Evolutionary conservation across 2,888 invertebrate genomes (phyloP).

Genomic region (Hirtodrosophila trivittata): DNA sequence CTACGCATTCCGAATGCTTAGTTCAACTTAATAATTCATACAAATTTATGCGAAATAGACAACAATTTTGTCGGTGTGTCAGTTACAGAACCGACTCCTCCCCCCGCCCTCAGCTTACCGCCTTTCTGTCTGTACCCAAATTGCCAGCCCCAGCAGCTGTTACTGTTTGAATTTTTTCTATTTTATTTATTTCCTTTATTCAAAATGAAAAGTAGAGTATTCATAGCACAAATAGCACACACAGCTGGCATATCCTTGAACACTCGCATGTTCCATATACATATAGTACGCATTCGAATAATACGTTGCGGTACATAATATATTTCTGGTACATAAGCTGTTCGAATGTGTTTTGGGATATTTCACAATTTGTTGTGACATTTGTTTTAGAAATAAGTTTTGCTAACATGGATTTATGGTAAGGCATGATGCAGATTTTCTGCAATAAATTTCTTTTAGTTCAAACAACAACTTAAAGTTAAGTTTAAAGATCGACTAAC

Average conservation of each 20-base stretch:
- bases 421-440: too few relatives aligned
- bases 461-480: too few relatives aligned
- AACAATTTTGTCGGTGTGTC: slow-evolving; percentile 38
- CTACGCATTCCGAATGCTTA: slow-evolving; percentile 50
- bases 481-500: too few relatives aligned
- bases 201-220: slow-evolving; percentile 4
- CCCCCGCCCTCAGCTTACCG: not conserved
- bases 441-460: too few relatives aligned
- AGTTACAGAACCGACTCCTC: slow-evolving; percentile 1
- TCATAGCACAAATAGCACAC: slow-evolving; percentile 1
- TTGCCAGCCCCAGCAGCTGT: slow-evolving; percentile 26
- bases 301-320: too few relatives aligned
- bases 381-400: not conserved
- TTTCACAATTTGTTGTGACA: not conserved
- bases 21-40: slow-evolving; percentile 73
- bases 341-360: not conserved
- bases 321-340: slow-evolving; percentile 3
- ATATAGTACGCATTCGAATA: too few relatives aligned
- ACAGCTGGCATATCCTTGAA: slow-evolving; percentile 25
- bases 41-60: slow-evolving; percentile 73
- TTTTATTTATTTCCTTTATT: not conserved
- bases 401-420: too few relatives aligned
- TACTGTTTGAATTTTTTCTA: slow-evolving; percentile 2
- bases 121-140: not conserved
- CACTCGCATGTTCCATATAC: too few relatives aligned